phyloP scores from a whole-genome alignment of 2,113 vertebrate species.

The Psilopsiagon aurifrons region DNA sequence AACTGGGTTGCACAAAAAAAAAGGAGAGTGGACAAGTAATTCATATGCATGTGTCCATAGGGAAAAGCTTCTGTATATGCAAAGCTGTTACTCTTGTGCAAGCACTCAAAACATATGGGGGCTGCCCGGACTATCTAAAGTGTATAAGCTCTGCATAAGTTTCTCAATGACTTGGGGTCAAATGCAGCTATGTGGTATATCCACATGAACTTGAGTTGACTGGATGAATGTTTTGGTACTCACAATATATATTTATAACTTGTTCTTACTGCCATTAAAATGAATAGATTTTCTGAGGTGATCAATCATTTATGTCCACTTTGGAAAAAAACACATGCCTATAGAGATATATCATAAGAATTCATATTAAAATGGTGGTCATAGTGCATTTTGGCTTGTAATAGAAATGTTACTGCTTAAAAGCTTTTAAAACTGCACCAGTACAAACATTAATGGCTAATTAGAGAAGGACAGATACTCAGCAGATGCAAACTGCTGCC shows the following conservation, averaged over 20 bases:
- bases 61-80: not conserved
- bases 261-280: not conserved
- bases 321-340: not conserved
- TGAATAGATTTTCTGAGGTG: not conserved
- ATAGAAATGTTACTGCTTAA: not conserved
- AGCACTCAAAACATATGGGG: not conserved
- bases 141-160: not conserved
- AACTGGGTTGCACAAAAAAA: not conserved
- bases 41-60: not conserved
- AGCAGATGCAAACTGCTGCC: not conserved
- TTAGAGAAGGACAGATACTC: not conserved
- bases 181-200: not conserved
- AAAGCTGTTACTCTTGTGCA: not conserved
- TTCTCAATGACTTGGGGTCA: not conserved
- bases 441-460: not conserved
- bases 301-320: not conserved
- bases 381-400: not conserved
- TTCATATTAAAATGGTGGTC: not conserved
- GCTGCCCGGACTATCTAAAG: not conserved
- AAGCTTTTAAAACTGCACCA: not conserved
- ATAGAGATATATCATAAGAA: not conserved
- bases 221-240: not conserved
- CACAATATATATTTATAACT: not conserved
- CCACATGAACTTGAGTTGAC: not conserved
- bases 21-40: not conserved